Base-by-base conservation (phyloP, 2,888 invertebrate species). In the Hyppa rectilinea region DNA sequence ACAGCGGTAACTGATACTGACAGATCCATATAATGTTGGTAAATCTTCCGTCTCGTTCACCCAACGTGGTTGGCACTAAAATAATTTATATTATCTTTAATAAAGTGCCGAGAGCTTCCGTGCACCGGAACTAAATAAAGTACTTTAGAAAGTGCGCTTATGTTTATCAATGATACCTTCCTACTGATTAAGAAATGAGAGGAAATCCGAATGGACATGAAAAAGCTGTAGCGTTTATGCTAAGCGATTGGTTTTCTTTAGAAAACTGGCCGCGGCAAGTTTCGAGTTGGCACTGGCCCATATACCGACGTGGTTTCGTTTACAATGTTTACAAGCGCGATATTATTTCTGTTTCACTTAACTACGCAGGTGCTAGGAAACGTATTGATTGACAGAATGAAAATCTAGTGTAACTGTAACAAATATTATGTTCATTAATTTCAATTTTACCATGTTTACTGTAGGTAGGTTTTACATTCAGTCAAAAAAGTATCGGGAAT, bases 191-290 rank as follows among this genome's bases (percentile, higher is more conserved):
- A 75, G 63, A 75, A 85, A 79, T 65, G 68, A 77, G 78, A 80
- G 85, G 86, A 86, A 87, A 72, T 82, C 75, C 70, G 59, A 73
- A 71, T 75, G 67, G 58, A 63, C 65, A 43, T 77, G 80, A 77
- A 81, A 85, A 87, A 82, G 81, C 81, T 40, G 81, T 78, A 75
- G 53, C 80, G 71, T 65, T 77, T 77, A 78, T 77, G 67, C 58
- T 74, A 75, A 70, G 36, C 59, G 68, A 60, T 82, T 68, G 62
- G 65, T 82, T 81, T 85, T 80, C 80, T 80, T 72, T 78, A 86
- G 86, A 85, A 87, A 87, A 84, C 82, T 81, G 36, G 80, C 52
- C 64, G 29, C 34, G 65, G 60, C 85, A 38, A 75, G 82, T 65
- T 78, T 80, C 60, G 64, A 63, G 53, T 77, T 77, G 66, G 52